Conservation (phyloP, 2,797 vertebrate genomes). For the Hydrocynus forskahlii region DNA sequence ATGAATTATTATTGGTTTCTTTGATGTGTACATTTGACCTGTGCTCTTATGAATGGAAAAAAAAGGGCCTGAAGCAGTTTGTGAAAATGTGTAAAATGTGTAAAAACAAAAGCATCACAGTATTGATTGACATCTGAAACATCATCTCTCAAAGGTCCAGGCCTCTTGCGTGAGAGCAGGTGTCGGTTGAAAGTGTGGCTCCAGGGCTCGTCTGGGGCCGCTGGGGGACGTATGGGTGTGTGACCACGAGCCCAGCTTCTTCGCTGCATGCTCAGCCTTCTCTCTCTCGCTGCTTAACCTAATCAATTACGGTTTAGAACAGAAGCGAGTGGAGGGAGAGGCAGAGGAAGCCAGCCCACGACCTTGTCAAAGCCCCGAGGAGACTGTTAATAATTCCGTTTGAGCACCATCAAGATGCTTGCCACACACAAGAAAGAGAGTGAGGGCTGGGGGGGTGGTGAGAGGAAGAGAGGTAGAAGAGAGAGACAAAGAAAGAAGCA, state of each 20-base stretch:
- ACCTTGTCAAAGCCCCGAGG: conserved; percentile 80
- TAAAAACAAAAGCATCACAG: not conserved
- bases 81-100: too few relatives aligned
- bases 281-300: conserved; percentile 80
- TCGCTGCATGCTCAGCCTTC: conserved; percentile 74
- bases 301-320: conserved; percentile 83
- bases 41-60: not conserved
- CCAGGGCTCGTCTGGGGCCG: conserved; percentile 43
- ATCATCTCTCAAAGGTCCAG: not conserved
- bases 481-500: not conserved
- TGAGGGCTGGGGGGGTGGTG: not conserved
- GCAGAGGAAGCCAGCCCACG: conserved; percentile 54
- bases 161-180: not conserved
- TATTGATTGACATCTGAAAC: not conserved
- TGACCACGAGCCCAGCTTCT: conserved; percentile 67
- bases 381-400: conserved; percentile 82
- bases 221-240: conserved; percentile 69
- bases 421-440: conserved; percentile 35
- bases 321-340: conserved; percentile 62
- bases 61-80: not conserved
- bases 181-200: not conserved
- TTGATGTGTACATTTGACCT: too few relatives aligned
- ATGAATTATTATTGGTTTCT: too few relatives aligned
- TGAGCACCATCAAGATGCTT: conserved; percentile 75
- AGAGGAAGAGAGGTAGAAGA: not conserved